These are phyloP conservation scores for Elmis aenea DNA, from an alignment of 2,888 invertebrate species.

Conservation along the genomic window DNA sequence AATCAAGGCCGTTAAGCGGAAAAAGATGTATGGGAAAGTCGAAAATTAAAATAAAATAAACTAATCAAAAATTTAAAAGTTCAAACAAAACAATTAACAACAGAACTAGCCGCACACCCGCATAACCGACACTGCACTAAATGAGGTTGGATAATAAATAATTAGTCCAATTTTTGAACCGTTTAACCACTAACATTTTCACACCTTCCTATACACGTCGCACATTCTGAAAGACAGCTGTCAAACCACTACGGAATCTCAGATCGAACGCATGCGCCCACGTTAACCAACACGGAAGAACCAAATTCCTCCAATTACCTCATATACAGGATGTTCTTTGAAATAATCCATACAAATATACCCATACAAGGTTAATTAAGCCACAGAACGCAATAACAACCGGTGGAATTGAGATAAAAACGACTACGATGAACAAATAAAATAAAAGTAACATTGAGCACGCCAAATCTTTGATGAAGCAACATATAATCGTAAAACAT, in stretches of 20 bases:
- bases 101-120: slow-evolving; percentile 10
- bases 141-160: slow-evolving; percentile 9
- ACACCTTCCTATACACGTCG: slow-evolving; percentile 37
- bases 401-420: too few species aligned
- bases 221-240: slow-evolving; percentile 32
- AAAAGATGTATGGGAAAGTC: slow-evolving; percentile 8
- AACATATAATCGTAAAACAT: too few species aligned
- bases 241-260: slow-evolving; percentile 18
- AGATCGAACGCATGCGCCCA: slow-evolving; percentile 11
- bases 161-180: slow-evolving; percentile 6
- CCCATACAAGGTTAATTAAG: too few species aligned
- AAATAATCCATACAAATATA: too few species aligned
- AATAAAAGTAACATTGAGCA: too few species aligned
- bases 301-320: too few species aligned
- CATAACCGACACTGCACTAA: slow-evolving; percentile 9
- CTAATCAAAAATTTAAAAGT: slow-evolving; percentile 1
- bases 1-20: slow-evolving; percentile 12
- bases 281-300: too few species aligned
- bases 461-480: too few species aligned
- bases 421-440: too few species aligned
- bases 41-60: slow-evolving; percentile 9
- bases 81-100: slow-evolving; percentile 2
- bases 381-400: too few species aligned
- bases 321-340: too few species aligned
- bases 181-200: slow-evolving; percentile 27